Percentiles rank a stretch among this genome's conserved stretches.
Evolutionary conservation across 2,888 invertebrate species (phyloP).

Genomic region (Drosophila demipolita): DNA sequence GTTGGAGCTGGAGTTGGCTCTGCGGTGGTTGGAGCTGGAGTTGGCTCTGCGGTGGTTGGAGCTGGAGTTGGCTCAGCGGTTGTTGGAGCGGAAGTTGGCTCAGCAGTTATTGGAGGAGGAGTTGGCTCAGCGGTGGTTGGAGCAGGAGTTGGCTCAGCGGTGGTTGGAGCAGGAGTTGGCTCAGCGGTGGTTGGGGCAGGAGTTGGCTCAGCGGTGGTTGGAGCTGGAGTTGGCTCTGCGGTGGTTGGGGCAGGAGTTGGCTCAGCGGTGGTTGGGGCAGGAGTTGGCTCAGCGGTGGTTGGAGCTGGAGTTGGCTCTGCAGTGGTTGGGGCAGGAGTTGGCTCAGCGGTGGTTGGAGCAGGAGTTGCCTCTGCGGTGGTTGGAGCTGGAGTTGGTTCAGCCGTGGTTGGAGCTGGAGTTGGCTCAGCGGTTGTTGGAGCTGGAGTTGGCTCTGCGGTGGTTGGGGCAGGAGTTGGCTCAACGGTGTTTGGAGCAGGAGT

Average conservation of each 20-base stretch:
- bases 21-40: background rate
- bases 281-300: background rate
- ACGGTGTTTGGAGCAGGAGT: background rate
- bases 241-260: background rate
- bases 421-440: conserved; percentile 6
- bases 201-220: conserved; percentile 1
- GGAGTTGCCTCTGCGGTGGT: background rate
- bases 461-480: background rate
- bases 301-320: background rate
- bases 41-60: conserved; percentile 1
- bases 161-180: background rate
- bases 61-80: conserved; percentile 3
- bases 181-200: background rate
- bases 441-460: background rate
- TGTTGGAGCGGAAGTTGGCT: background rate
- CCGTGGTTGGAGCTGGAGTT: background rate
- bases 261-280: background rate
- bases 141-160: background rate
- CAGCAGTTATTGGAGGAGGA: background rate
- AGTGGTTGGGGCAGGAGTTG: conserved; percentile 1
- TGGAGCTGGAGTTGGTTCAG: conserved; percentile 9
- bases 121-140: background rate
- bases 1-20: conserved; percentile 8
- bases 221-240: too few species aligned
- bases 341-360: background rate